phyloP scores from a whole-genome alignment of 2,797 vertebrate genomes.

The Potorous gilbertii region DNA sequence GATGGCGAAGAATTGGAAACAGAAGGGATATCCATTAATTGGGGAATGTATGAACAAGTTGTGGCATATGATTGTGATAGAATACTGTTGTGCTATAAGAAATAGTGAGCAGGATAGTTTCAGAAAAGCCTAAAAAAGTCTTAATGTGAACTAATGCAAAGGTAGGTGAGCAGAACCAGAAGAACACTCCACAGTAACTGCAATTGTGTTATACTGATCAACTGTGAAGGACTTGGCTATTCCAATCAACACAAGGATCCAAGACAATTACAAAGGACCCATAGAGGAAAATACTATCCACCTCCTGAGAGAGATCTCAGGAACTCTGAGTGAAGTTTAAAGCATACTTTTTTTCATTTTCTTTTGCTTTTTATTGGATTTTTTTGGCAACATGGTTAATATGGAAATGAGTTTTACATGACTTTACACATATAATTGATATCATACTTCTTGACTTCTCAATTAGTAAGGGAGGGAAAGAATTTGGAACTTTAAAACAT shows the following conservation, averaged over 20 bases:
- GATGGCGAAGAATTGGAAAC: neutral
- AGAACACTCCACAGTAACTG: neutral
- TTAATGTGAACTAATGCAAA: neutral
- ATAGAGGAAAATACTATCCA: neutral
- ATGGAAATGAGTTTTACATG: neutral
- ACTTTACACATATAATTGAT: neutral
- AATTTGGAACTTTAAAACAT: neutral
- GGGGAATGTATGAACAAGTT: neutral
- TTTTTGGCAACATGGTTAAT: neutral
- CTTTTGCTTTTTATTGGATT: neutral
- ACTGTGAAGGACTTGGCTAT: neutral
- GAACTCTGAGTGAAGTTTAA: neutral
- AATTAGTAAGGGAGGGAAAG: neutral
- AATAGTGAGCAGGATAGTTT: neutral
- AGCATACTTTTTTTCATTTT: neutral
- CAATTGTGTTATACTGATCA: neutral
- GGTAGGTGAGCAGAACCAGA: neutral
- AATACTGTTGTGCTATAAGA: neutral
- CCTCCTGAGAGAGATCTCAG: neutral
- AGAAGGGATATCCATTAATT: neutral
- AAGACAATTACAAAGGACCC: neutral
- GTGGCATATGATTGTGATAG: neutral
- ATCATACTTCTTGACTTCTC: neutral
- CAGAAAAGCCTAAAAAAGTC: neutral
- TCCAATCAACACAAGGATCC: neutral